These are phyloP conservation scores for Saguinus midas DNA, from an alignment of 2,113 vertebrate genomes.

Conservation along the genomic window DNA sequence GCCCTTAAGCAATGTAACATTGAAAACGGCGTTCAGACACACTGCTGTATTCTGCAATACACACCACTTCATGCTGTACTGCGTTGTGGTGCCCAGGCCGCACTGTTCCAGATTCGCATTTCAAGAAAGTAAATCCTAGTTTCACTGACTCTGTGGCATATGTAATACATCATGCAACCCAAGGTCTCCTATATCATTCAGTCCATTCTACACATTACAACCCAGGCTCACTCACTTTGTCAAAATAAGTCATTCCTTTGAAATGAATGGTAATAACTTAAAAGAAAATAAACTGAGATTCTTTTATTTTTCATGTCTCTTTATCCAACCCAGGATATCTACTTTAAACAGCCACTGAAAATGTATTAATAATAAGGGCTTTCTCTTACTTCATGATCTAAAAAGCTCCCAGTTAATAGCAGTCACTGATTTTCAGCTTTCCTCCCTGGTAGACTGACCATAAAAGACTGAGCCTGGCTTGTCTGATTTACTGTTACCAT, in stretches of 20 bases:
- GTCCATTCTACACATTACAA: neutral
- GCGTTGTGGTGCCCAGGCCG: neutral
- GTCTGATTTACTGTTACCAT: slow-evolving; percentile 65
- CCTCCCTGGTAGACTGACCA: slow-evolving; percentile 30
- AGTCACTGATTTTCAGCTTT: slow-evolving; percentile 41
- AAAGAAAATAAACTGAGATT: neutral
- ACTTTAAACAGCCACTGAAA: slow-evolving; percentile 54
- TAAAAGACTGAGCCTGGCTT: neutral
- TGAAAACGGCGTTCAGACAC: neutral
- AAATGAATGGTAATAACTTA: slow-evolving; percentile 16
- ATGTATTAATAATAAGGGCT: slow-evolving; percentile 52
- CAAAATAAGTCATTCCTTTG: slow-evolving; percentile 51
- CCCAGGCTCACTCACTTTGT: slow-evolving; percentile 2
- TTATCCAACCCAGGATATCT: neutral
- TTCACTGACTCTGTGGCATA: slow-evolving; percentile 50
- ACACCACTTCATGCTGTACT: neutral
- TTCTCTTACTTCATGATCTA: slow-evolving; percentile 49
- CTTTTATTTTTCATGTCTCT: neutral
- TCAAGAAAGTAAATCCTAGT: slow-evolving; percentile 75
- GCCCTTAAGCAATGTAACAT: neutral
- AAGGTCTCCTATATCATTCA: neutral
- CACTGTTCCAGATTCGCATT: slow-evolving; percentile 55
- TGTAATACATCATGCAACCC: slow-evolving; percentile 32
- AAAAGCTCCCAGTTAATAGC: slow-evolving; percentile 57
- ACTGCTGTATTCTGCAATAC: fast-evolving